Evolutionary conservation across 2,888 invertebrate species (phyloP).

Genomic region (Penaeus monodon): DNA sequence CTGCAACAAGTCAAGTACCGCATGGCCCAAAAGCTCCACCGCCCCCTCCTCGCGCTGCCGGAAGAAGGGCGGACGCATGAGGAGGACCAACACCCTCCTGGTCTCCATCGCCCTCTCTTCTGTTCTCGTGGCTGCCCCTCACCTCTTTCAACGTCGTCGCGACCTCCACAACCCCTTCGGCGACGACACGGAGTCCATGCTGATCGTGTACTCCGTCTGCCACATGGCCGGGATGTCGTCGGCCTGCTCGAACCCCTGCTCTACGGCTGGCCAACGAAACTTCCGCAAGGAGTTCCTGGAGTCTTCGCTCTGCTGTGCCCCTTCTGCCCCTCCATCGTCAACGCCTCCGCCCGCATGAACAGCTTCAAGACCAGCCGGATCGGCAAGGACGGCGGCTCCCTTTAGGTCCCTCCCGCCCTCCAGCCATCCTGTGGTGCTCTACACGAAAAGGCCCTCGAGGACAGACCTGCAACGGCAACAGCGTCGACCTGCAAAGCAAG

Average conservation of each 20-base stretch:
- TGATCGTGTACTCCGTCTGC: conserved; percentile 75
- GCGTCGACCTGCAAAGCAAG: conserved; percentile 44
- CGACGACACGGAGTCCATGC: conserved; percentile 72
- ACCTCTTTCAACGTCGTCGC: conserved; percentile 86
- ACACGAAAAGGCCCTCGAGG: conserved; percentile 39
- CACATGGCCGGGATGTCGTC: conserved; percentile 87
- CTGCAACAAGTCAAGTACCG: conserved; percentile 82
- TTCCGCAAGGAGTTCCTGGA: conserved; percentile 91
- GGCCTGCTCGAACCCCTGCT: conserved; percentile 89
- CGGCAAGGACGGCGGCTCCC: conserved; percentile 14
- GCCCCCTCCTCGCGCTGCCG: conserved; percentile 30
- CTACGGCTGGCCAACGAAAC: conserved; percentile 94
- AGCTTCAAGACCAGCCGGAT: conserved; percentile 34
- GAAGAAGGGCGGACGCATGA: conserved; percentile 78
- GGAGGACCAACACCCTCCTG: conserved; percentile 86
- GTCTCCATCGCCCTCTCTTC: conserved; percentile 87
- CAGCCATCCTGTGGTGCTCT: conserved; percentile 39
- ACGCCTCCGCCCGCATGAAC: conserved; percentile 9
- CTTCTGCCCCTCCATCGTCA: conserved; percentile 25
- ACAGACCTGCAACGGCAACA: conserved; percentile 44
- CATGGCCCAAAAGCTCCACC: conserved; percentile 68
- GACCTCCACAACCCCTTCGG: conserved; percentile 74
- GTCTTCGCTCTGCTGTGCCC: conserved; percentile 68
- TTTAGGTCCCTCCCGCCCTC: conserved; percentile 23
- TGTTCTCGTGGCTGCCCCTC: conserved; percentile 92